Base-by-base conservation (phyloP, 1,140 invertebrate genomes). In the Globodera ellingtonae region DNA sequence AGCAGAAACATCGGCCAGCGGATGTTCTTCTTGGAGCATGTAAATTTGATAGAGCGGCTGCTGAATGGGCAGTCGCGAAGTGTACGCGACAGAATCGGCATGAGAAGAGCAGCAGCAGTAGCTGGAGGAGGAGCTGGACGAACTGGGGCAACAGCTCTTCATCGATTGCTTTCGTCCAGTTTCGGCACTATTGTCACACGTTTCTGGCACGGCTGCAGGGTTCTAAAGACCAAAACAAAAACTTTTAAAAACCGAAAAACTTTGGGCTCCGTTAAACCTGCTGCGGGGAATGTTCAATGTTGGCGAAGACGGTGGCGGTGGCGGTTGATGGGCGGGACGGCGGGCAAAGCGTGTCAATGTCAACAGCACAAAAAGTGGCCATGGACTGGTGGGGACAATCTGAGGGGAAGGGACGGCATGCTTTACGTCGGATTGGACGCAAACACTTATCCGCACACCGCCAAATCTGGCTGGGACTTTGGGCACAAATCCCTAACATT, bases 11-110 rank as follows among this genome's bases (percentile, higher is more conserved):
- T 76, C 82, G 47, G 77, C 46, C 62, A 86, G 62, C 66, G 82
- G 83, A 66, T 88, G 80, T 66, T 87, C 85, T 70, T 87, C 82
- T 59, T 87, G 80, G 5, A 89, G 62, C 81, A 89, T 86, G 75
- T 87, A 87, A 72, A 87, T 87, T 69, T 87, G 86, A 67, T 87
- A 87, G 44, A 87, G 74, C 18, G 86, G 86, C 59, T 89, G 87
- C 21, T 75, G 79, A n/a, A 77, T 82, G 13, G 86, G 83, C 18
- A 87, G 56, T 56, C 69, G 69, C 72, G 84, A 83, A 35, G 74
- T 72, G 83, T 87, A 70, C 35, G 10, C 67, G 67, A 35, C 67
- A 10, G n/a, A 70, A 21, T 70, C 67, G 67, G 35, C n/a, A 6
- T 18, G 59, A 66, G 47, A 9, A 15, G 47, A 66, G 4, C 6